Evolutionary conservation across 2,888 invertebrate species (phyloP).

Genomic region (Heliconius ismenius): DNA sequence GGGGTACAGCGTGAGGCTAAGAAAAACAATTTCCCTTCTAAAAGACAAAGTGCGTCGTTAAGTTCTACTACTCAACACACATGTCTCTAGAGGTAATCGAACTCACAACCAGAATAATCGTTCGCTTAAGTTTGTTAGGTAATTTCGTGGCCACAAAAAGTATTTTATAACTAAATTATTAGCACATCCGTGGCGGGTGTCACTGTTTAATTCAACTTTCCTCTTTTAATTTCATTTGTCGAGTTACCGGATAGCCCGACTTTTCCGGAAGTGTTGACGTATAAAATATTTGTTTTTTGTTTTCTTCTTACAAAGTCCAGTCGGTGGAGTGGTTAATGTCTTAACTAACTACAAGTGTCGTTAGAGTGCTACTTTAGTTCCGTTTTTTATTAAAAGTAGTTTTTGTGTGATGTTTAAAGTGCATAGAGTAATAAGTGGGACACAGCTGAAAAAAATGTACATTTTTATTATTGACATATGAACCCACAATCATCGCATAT

Average conservation of each 20-base stretch:
- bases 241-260: neutral
- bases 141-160: constrained; percentile 40
- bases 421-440: too few relatives aligned
- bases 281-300: constrained; percentile 11
- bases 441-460: too few relatives aligned
- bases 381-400: neutral
- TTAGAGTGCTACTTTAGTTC: neutral
- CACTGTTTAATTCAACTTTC: constrained; percentile 14
- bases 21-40: too few relatives aligned
- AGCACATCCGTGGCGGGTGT: constrained; percentile 21
- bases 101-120: constrained; percentile 45
- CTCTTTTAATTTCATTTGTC: constrained; percentile 19
- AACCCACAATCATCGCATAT: too few relatives aligned
- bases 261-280: constrained; percentile 7
- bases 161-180: constrained; percentile 39
- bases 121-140: constrained; percentile 45
- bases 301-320: neutral
- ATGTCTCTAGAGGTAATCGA: neutral
- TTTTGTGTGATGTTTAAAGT: neutral
- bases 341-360: neutral
- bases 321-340: neutral
- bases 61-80: too few relatives aligned
- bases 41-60: too few relatives aligned
- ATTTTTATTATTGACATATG: too few relatives aligned
- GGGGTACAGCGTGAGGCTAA: too few relatives aligned